These are phyloP conservation scores for Caenorhabditis plicata DNA, from an alignment of 2,888 invertebrate genomes.

Conservation along the genomic window DNA sequence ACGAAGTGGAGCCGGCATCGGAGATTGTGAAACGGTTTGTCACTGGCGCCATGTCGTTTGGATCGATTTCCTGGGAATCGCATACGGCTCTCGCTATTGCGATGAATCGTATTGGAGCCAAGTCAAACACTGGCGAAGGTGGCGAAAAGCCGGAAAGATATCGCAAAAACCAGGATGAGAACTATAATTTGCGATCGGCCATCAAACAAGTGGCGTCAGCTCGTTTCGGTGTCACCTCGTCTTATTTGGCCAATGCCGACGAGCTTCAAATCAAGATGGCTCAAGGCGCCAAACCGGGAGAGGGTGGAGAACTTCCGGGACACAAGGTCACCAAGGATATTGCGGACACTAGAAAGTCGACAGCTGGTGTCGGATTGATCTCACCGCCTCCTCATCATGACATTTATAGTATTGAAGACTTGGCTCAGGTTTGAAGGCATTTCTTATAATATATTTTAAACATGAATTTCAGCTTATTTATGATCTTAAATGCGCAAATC, in stretches of 20 bases:
- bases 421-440: conserved; percentile 77
- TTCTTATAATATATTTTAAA: too few species aligned
- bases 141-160: conserved; percentile 77
- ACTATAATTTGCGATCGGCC: conserved; percentile 83
- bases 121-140: conserved; percentile 98
- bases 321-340: conserved; percentile 87
- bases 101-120: conserved; percentile 95
- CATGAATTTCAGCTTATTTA: conserved; percentile 80
- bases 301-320: conserved; percentile 94
- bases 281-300: conserved; percentile 92
- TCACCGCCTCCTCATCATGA: conserved; percentile 99
- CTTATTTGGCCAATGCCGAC: conserved; percentile 94
- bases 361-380: conserved; percentile 93
- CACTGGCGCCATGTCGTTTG: conserved; percentile 93
- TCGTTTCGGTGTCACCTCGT: conserved; percentile 94
- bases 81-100: conserved; percentile 91
- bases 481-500: conserved; percentile 95
- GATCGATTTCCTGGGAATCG: conserved; percentile 92
- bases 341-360: conserved; percentile 89
- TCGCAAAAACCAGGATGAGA: conserved; percentile 74
- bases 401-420: conserved; percentile 97
- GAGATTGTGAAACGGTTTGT: conserved; percentile 93
- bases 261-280: conserved; percentile 99
- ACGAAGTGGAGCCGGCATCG: conserved; percentile 86
- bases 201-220: conserved; percentile 97